Base-by-base conservation (phyloP, 2,113 vertebrate species). In the Mungos mungo region DNA sequence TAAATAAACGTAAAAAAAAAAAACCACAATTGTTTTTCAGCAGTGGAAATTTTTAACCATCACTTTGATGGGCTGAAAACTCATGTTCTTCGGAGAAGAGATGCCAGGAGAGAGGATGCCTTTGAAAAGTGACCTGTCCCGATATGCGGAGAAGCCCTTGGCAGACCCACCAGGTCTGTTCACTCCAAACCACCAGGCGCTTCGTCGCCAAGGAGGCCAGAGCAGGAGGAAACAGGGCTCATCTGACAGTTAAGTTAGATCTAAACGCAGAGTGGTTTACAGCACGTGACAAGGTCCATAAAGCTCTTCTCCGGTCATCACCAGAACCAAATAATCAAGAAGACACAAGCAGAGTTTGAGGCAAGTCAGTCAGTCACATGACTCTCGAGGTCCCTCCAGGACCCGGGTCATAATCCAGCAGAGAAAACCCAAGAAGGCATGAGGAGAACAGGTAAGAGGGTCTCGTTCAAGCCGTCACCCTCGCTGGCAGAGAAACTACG, bases 161-260 rank as follows among this genome's bases (percentile, higher is more conserved):
- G 82, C 68, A 66, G 63, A 47, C 35, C 2, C 1, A 0, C n/a
- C 35, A 31, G n/a, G 54, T 68, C 23, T 81, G 10, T 52, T 77
- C 52, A 1, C 33, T 21, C 41, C 38, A 13, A 90, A 54, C 1
- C 0, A 74, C 50, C 47, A 21, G 31, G 29, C 0, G 0, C 47
- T 52, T 89, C 69, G 57, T 50, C 3, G 23, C 23, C 7, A 38
- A 29, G 8, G 19, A 79, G 7, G 27, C 21, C 57, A 85, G 76
- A 52, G 57, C 47, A 33, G 2, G 7, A 35, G 54, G 89, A 76
- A 80, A 50, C 21, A 35, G 41, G 12, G 21, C 21, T 65, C 38
- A 27, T 25, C 1, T 18, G 29, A 71, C 41, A 90, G 66, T 45
- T 52, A 41, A n/a, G 21, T 11, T 18, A 52, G 77, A 71, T 38